These are phyloP conservation scores for Antedon mediterranea DNA, from an alignment of 53 echinoderm and acorn worm genomes.

Conservation along the genomic window DNA sequence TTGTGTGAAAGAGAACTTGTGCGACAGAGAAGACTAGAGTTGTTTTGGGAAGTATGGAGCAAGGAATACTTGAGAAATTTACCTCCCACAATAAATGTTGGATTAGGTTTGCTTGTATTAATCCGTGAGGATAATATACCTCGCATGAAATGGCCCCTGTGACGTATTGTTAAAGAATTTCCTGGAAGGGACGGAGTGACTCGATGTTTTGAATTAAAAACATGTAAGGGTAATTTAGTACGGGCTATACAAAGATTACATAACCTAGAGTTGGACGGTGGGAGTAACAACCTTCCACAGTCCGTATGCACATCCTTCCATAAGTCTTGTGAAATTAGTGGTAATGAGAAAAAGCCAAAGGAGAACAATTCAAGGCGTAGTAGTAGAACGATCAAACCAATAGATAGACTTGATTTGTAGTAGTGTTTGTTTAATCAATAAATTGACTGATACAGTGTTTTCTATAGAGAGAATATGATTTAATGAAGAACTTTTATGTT, in stretches of 20 bases:
- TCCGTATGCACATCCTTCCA: too few species aligned
- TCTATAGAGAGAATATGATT: too few species aligned
- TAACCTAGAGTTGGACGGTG: slow-evolving; percentile 9
- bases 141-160: slow-evolving; percentile 17
- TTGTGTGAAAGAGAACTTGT: slow-evolving; percentile 6
- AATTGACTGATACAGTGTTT: too few species aligned
- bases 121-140: slow-evolving; percentile 14
- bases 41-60: slow-evolving; percentile 20
- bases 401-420: too few species aligned
- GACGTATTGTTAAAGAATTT: slow-evolving; percentile 8
- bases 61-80: slow-evolving; percentile 15
- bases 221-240: slow-evolving; percentile 5
- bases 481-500: too few species aligned
- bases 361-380: too few species aligned
- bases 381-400: too few species aligned
- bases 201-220: slow-evolving; percentile 13
- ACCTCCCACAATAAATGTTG: slow-evolving; percentile 17
- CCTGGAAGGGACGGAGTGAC: slow-evolving; percentile 15
- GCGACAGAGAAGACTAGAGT: slow-evolving; percentile 1
- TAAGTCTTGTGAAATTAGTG: too few species aligned
- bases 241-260: slow-evolving; percentile 14
- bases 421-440: too few species aligned
- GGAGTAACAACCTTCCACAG: slow-evolving; percentile 10
- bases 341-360: too few species aligned
- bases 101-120: slow-evolving; percentile 7